phyloP scores from a whole-genome alignment of 2,888 invertebrate genomes.

The Drosophila borborema region DNA sequence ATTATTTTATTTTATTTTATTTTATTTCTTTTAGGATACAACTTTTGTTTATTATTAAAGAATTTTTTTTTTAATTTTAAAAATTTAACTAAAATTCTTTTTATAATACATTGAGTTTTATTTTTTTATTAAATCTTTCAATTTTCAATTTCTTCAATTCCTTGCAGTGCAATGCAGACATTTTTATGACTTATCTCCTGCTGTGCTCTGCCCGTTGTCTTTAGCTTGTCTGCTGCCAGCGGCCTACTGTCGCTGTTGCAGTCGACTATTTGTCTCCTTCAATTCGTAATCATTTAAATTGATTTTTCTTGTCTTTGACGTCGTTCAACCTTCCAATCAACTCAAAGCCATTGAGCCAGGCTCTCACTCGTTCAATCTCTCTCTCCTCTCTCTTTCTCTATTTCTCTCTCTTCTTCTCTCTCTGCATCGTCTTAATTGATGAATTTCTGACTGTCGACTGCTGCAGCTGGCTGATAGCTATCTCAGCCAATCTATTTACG shows the following conservation, averaged over 20 bases:
- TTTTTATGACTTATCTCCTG: conserved; percentile 42
- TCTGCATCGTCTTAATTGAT: conserved; percentile 62
- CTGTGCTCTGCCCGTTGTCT: conserved; percentile 36
- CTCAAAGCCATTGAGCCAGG: conserved; percentile 30
- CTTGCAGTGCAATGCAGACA: conserved; percentile 32
- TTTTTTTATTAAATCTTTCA: background rate
- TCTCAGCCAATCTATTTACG: conserved; percentile 46
- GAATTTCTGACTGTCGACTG: conserved; percentile 51
- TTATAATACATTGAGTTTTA: too few species aligned
- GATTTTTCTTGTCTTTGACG: conserved; percentile 73
- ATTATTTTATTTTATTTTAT: background rate
- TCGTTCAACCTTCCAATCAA: conserved; percentile 59
- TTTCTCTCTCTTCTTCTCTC: too few species aligned
- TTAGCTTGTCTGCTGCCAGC: conserved; percentile 29
- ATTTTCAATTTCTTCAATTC: conserved; percentile 1
- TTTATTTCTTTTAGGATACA: background rate
- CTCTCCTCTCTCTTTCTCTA: too few species aligned
- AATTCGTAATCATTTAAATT: conserved; percentile 80
- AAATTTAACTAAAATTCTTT: background rate
- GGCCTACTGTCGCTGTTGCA: conserved; percentile 16
- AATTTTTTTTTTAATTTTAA: background rate
- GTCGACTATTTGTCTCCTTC: conserved; percentile 73
- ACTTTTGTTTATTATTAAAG: background rate
- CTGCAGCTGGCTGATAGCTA: conserved; percentile 52
- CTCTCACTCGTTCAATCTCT: background rate